Conservation (phyloP, 2,113 vertebrate species). For the Pyxicephalus adspersus region DNA sequence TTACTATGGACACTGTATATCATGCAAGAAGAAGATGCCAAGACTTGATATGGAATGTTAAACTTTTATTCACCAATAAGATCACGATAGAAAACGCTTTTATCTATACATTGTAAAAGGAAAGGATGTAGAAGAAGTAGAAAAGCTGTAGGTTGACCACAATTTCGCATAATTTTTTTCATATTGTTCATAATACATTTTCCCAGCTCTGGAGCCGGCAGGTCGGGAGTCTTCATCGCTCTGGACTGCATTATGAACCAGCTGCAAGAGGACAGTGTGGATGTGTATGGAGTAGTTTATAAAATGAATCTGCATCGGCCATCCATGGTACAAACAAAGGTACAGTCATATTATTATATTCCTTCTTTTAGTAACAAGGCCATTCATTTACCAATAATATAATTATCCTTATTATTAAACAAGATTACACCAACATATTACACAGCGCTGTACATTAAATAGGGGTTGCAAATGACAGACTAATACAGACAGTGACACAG, state of each 20-base stretch:
- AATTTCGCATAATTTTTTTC: background rate
- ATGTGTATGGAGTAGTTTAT: conserved; percentile 85
- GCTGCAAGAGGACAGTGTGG: conserved; percentile 89
- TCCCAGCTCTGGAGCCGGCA: conserved; percentile 88
- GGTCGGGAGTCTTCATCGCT: conserved; percentile 92
- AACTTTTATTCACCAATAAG: too few species aligned
- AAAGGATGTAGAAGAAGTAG: background rate
- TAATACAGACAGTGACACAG: too few species aligned
- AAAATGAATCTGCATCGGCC: conserved; percentile 90
- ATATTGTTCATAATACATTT: background rate
- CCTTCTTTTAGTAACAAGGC: background rate
- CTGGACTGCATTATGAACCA: conserved; percentile 90
- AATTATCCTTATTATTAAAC: too few species aligned
- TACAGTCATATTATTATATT: conserved; percentile 61
- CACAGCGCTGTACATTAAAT: too few species aligned
- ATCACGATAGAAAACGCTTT: too few species aligned
- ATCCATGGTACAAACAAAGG: conserved; percentile 97
- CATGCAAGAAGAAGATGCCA: too few species aligned
- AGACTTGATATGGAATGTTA: too few species aligned
- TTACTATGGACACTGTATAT: too few species aligned
- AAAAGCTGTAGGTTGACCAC: background rate
- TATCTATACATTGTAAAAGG: background rate
- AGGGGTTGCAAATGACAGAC: too few species aligned
- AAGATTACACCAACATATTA: too few species aligned
- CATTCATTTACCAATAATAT: too few species aligned